phyloP scores from a whole-genome alignment of 2,113 vertebrate species.

The Tringa solitaria region DNA sequence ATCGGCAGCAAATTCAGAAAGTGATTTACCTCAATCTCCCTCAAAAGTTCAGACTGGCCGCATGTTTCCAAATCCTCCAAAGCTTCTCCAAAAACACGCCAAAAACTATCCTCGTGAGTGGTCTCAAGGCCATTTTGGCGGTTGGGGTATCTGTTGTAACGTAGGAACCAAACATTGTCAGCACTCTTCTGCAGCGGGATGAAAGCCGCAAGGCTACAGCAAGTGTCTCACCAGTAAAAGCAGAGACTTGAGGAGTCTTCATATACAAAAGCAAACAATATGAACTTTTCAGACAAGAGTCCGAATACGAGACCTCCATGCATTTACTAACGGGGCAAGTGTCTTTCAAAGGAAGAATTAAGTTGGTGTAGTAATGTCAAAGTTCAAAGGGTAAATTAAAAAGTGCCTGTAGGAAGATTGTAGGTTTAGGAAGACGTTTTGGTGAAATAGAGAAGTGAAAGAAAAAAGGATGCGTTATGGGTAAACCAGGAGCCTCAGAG shows the following conservation, averaged over 20 bases:
- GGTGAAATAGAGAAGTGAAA: conserved; percentile 81
- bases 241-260: conserved; percentile 76
- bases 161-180: conserved; percentile 87
- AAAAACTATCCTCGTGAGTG: conserved; percentile 90
- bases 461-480: conserved; percentile 80
- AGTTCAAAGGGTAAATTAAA: conserved; percentile 71
- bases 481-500: conserved; percentile 83
- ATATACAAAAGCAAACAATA: conserved; percentile 73
- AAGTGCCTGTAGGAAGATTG: conserved; percentile 78
- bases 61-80: conserved; percentile 97
- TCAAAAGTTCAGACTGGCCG: conserved; percentile 95
- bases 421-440: conserved; percentile 78
- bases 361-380: conserved; percentile 70
- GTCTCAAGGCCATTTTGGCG: conserved; percentile 85
- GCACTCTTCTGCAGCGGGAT: conserved; percentile 67
- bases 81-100: conserved; percentile 89
- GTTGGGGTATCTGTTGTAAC: conserved; percentile 92
- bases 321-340: conserved; percentile 71
- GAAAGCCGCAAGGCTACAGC: conserved; percentile 68
- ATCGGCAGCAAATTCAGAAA: background rate
- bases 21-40: conserved; percentile 92
- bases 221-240: conserved; percentile 70
- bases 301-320: conserved; percentile 72
- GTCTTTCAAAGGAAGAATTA: conserved; percentile 71
- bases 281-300: conserved; percentile 70